These are phyloP conservation scores for Orthosia incerta DNA, from an alignment of 2,888 invertebrate species.

Conservation along the genomic window DNA sequence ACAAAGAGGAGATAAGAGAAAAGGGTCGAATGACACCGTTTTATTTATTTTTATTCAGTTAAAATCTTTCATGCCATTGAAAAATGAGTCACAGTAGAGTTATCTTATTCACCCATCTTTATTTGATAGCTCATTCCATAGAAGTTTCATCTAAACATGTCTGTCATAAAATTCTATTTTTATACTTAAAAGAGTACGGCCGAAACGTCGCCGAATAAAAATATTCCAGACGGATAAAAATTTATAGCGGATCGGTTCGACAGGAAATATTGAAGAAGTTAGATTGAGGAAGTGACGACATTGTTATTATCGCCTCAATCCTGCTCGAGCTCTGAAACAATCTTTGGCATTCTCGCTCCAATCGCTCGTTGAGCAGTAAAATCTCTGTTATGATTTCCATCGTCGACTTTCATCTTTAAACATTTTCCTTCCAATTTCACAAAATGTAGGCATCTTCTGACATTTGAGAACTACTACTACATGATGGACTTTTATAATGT, in stretches of 20 bases:
- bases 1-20: not conserved
- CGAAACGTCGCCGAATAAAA: constrained; percentile 64
- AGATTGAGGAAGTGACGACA: constrained; percentile 89
- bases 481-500: constrained; percentile 42
- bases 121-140: constrained; percentile 42
- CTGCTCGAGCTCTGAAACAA: constrained; percentile 83
- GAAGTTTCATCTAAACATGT: constrained; percentile 32
- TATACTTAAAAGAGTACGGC: constrained; percentile 52
- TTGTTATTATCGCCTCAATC: constrained; percentile 89
- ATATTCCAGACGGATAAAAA: constrained; percentile 77
- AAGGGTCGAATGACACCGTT: not conserved
- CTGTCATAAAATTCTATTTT: constrained; percentile 52
- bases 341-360: constrained; percentile 82
- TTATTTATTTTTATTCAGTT: constrained; percentile 2
- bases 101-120: constrained; percentile 27
- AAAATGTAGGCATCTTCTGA: constrained; percentile 35
- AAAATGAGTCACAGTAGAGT: constrained; percentile 22
- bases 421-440: constrained; percentile 75
- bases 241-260: constrained; percentile 81
- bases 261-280: constrained; percentile 87
- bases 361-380: constrained; percentile 84
- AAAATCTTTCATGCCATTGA: constrained; percentile 1
- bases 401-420: constrained; percentile 77
- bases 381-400: constrained; percentile 85
- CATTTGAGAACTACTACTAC: constrained; percentile 54